phyloP scores from a whole-genome alignment of 2,113 vertebrate species.

The Ardeotis arabs region DNA sequence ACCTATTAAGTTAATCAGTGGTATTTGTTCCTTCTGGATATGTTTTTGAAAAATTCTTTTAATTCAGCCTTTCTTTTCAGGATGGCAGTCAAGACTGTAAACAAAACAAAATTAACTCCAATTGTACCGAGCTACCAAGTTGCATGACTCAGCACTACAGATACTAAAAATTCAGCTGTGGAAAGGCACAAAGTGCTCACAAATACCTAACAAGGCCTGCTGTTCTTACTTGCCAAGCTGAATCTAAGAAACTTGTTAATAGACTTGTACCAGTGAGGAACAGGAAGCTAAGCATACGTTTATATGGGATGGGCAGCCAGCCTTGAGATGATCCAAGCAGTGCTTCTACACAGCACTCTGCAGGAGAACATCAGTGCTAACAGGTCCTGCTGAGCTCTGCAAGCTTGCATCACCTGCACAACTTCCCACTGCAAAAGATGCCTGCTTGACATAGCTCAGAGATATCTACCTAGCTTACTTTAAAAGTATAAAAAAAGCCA shows the following conservation, averaged over 20 bases:
- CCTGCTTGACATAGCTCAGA: not conserved
- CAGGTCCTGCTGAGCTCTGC: not conserved
- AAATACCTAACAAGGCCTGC: not conserved
- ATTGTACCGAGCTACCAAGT: not conserved
- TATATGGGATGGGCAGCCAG: not conserved
- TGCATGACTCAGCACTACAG: not conserved
- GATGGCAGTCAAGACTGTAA: not conserved
- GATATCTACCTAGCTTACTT: not conserved
- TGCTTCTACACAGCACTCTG: not conserved
- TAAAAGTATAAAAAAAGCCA: not conserved
- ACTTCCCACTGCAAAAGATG: not conserved
- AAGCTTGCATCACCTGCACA: not conserved
- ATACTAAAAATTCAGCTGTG: not conserved
- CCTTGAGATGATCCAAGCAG: not conserved
- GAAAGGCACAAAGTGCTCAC: not conserved
- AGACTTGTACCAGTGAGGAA: not conserved
- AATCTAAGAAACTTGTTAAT: not conserved
- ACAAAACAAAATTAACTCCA: conserved; percentile 31
- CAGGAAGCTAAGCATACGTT: not conserved
- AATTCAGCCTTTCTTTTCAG: conserved; percentile 22
- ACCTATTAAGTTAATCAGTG: conserved; percentile 43
- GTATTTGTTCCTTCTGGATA: not conserved
- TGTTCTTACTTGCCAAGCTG: not conserved
- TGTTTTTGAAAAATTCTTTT: not conserved
- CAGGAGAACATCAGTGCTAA: not conserved